Evolutionary conservation across 1,140 invertebrate species (phyloP), one percentile per base, ranked within the genome.

Genomic region (Diorhabda elongata): DNA sequence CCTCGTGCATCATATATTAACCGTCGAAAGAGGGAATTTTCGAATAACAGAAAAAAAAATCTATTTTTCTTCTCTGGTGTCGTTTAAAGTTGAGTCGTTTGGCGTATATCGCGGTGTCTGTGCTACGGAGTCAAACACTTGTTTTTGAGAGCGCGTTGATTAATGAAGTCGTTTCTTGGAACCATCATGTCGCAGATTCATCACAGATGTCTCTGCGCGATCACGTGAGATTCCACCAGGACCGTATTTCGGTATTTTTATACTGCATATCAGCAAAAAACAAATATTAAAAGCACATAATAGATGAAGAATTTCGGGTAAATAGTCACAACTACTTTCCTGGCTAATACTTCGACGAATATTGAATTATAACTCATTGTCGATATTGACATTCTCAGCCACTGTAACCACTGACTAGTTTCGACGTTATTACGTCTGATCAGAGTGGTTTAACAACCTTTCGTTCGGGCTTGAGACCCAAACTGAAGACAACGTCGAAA

Each of bases 11-110:
- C 47, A 52, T 52, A 52, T 52, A 52, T 52, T 52, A 52, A 52
- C 47, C n/a, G 47, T 52, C 47, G 47, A n/a, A 52, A 52, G 26
- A 52, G 4, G 47, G n/a, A 52, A n/a, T 52, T 52, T 52, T n/a
- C 47, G 47, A 8, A 52, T 26, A 52, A n/a, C 47, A n/a, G 47
- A 52, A 64, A 64, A 45, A 64, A 64, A 56, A 64, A 57, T 45
- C 63, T 45, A 64, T 64, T 64, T 64, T 64, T 64, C 63, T 64
- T 64, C 63, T 52, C 63, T 47, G 44, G 8, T 64, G 63, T 64
- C 52, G 63, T 44, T 56, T 64, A 64, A 11, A 64, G 63, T 64
- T 64, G 63, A 64, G 63, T 57, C 63, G 41, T 64, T 64, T 64
- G 63, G 47, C 47, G 63, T 5, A 64, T 47, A 9, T 64, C 26